These are phyloP conservation scores for Patiria pectinifera DNA, from an alignment of 53 echinoderm and acorn worm genomes.

Conservation along the genomic window DNA sequence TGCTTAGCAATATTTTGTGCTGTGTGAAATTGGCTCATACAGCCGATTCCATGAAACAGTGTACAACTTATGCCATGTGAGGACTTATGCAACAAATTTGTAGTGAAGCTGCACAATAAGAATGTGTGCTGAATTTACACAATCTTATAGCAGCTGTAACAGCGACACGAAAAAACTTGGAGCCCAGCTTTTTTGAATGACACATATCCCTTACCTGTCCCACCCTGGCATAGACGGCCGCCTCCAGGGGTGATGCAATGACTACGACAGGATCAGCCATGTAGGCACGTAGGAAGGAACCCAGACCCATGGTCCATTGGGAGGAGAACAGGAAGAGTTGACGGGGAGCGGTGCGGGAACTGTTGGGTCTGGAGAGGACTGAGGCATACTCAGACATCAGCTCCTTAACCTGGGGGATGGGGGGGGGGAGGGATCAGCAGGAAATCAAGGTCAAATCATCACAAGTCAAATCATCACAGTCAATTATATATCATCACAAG, in stretches of 20 bases:
- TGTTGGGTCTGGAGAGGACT: conserved; percentile 37
- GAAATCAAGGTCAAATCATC: too few species aligned
- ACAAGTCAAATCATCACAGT: too few species aligned
- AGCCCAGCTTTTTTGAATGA: background rate
- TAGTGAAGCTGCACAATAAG: too few species aligned
- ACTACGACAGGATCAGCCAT: conserved; percentile 81
- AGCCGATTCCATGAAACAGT: too few species aligned
- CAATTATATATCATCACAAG: too few species aligned
- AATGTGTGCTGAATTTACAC: too few species aligned
- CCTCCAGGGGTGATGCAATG: conserved; percentile 77
- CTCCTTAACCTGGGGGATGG: conserved; percentile 72
- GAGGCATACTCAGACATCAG: conserved; percentile 71
- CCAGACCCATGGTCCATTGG: conserved; percentile 81
- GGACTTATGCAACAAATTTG: too few species aligned
- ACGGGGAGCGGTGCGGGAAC: conserved; percentile 57
- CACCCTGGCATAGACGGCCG: conserved; percentile 86
- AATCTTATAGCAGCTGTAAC: too few species aligned
- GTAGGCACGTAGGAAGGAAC: conserved; percentile 81
- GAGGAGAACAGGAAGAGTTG: conserved; percentile 84
- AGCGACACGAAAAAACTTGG: background rate
- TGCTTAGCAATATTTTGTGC: too few species aligned
- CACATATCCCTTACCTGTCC: conserved; percentile 67
- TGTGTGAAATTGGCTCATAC: too few species aligned
- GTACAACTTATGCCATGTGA: too few species aligned
- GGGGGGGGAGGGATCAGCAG: too few species aligned